phyloP scores from a whole-genome alignment of 2,113 vertebrate species.

The Leptodactylus fuscus region DNA sequence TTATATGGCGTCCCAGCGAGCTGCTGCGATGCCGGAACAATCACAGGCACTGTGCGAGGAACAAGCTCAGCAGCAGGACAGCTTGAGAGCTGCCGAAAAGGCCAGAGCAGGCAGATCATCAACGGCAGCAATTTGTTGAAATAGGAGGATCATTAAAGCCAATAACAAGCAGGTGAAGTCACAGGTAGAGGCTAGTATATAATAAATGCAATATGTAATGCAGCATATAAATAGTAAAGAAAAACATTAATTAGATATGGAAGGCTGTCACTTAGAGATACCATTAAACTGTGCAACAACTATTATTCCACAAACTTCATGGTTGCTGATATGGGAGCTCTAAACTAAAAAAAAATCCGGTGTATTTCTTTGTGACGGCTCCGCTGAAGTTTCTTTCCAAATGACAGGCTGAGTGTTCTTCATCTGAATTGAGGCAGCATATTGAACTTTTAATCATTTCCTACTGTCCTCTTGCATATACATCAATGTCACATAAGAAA shows the following conservation, averaged over 20 bases:
- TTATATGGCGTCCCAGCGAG: no score
- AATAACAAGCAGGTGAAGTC: no score
- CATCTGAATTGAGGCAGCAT: constrained; percentile 44
- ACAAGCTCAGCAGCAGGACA: no score
- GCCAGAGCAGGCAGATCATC: no score
- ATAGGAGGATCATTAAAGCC: no score
- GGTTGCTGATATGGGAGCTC: neutral
- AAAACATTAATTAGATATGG: no score
- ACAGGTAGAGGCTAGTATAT: no score
- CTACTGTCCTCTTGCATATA: constrained; percentile 21
- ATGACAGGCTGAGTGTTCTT: constrained; percentile 40
- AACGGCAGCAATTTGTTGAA: no score
- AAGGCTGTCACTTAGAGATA: neutral
- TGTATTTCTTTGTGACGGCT: neutral
- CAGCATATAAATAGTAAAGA: neutral
- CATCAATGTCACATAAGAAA: constrained; percentile 48
- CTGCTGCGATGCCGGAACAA: no score
- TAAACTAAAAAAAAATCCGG: neutral
- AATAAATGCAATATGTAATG: no score
- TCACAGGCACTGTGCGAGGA: no score
- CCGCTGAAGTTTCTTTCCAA: constrained; percentile 22
- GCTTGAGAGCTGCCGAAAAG: no score
- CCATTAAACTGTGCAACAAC: constrained; percentile 9
- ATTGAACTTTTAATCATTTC: constrained; percentile 53
- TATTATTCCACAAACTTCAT: neutral